Conservation (phyloP, 53 echinoderm and acorn worm species). For the Hippasteria phrygiana region DNA sequence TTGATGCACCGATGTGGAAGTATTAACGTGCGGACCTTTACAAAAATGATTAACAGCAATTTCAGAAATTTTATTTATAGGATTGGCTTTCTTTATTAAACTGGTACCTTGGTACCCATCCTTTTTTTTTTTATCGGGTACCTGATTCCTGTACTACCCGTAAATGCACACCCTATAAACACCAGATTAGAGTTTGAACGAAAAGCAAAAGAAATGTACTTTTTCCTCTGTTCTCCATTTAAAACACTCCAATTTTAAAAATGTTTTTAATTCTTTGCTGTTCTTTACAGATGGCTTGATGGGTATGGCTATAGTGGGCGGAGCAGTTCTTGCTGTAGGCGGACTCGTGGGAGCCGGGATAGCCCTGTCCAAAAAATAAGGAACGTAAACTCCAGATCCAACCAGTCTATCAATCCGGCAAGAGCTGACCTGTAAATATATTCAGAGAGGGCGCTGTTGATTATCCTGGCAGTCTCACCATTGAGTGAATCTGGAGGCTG, state of each 20-base stretch:
- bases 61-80: no score
- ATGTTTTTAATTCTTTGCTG: neutral
- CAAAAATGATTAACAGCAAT: no score
- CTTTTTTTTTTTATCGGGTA: no score
- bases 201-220: no score
- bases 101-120: no score
- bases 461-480: no score
- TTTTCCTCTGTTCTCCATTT: no score
- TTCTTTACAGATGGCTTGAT: constrained; percentile 89
- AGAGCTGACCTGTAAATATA: neutral
- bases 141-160: neutral
- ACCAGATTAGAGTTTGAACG: no score
- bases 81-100: no score
- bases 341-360: constrained; percentile 93
- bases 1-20: no score
- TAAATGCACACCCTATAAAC: neutral
- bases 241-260: no score
- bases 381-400: neutral
- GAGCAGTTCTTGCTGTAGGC: constrained; percentile 88
- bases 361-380: constrained; percentile 85
- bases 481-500: neutral
- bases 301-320: constrained; percentile 97
- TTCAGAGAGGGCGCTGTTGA: constrained; percentile 12
- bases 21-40: no score
- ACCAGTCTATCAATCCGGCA: neutral